Percentiles rank a stretch among this genome's conserved stretches.
These are phyloP conservation scores for Cotesia chilonis DNA, from an alignment of 1,140 invertebrate genomes.

Conservation along the genomic window DNA sequence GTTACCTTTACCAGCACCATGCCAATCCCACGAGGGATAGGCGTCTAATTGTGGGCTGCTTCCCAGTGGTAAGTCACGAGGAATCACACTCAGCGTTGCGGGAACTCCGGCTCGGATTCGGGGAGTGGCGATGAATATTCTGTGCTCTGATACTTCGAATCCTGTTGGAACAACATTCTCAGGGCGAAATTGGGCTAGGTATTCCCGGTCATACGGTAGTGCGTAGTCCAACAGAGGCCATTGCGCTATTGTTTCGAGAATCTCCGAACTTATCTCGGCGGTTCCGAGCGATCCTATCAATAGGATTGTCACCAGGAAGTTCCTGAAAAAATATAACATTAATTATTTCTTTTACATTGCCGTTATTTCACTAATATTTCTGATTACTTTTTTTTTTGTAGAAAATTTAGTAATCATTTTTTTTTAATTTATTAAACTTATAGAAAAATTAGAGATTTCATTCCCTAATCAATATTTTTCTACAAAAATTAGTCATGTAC, in stretches of 20 bases:
- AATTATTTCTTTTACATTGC: too few species aligned
- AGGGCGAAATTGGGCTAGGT: slow-evolving; percentile 70
- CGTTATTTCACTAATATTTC: too few species aligned
- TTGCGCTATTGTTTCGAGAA: slow-evolving; percentile 75
- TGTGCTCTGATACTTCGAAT: slow-evolving; percentile 74
- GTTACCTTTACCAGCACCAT: slow-evolving; percentile 72
- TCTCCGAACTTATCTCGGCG: slow-evolving; percentile 35
- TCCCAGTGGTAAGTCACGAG: slow-evolving; percentile 70
- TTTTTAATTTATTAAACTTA: too few species aligned
- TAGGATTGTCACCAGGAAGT: slow-evolving; percentile 21
- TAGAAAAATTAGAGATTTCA: too few species aligned
- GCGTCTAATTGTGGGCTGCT: slow-evolving; percentile 75
- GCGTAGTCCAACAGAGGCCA: slow-evolving; percentile 78
- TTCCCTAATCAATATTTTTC: too few species aligned
- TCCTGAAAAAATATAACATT: slow-evolving; percentile 10
- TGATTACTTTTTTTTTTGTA: too few species aligned
- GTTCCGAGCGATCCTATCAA: slow-evolving; percentile 26
- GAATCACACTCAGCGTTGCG: slow-evolving; percentile 75
- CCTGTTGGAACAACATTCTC: slow-evolving; percentile 80
- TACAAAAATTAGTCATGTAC: too few species aligned
- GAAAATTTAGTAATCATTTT: too few species aligned
- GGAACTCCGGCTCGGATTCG: slow-evolving; percentile 76
- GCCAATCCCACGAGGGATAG: slow-evolving; percentile 84
- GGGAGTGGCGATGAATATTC: slow-evolving; percentile 78
- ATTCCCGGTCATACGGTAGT: slow-evolving; percentile 70